phyloP scores from a whole-genome alignment of 2,888 invertebrate genomes.

The Taphrorychus bicolor region DNA sequence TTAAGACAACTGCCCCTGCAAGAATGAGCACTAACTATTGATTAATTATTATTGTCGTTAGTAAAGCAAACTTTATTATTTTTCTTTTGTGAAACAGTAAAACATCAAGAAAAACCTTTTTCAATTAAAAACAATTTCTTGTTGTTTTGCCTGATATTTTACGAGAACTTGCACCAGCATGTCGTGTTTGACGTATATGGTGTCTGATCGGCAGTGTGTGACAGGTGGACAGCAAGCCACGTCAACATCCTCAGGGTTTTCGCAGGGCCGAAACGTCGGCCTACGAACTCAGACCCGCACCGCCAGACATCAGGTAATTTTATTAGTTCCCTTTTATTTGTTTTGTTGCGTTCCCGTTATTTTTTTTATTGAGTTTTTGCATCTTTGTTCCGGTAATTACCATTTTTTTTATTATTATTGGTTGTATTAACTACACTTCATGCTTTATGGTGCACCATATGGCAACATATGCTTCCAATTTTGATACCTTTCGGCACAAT shows the following conservation, averaged over 20 bases:
- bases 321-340: conserved; percentile 7
- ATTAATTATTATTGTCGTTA: background rate
- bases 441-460: background rate
- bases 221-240: conserved; percentile 54
- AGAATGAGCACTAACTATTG: background rate
- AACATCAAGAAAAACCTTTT: background rate
- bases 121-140: background rate
- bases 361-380: background rate
- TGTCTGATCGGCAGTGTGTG: conserved; percentile 51
- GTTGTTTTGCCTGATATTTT: conserved; percentile 6
- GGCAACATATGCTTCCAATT: background rate
- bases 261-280: conserved; percentile 44
- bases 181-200: conserved; percentile 43
- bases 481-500: background rate
- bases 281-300: conserved; percentile 56
- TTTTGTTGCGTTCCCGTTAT: background rate
- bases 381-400: background rate
- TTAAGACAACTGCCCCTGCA: background rate
- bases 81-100: background rate
- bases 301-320: conserved; percentile 51
- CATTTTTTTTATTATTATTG: conserved; percentile 12
- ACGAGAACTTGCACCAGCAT: conserved; percentile 30
- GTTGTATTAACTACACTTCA: background rate
- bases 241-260: conserved; percentile 43
- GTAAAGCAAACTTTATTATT: no score